phyloP scores from a whole-genome alignment of 2,113 vertebrate genomes.

The Emydura subglobosa region DNA sequence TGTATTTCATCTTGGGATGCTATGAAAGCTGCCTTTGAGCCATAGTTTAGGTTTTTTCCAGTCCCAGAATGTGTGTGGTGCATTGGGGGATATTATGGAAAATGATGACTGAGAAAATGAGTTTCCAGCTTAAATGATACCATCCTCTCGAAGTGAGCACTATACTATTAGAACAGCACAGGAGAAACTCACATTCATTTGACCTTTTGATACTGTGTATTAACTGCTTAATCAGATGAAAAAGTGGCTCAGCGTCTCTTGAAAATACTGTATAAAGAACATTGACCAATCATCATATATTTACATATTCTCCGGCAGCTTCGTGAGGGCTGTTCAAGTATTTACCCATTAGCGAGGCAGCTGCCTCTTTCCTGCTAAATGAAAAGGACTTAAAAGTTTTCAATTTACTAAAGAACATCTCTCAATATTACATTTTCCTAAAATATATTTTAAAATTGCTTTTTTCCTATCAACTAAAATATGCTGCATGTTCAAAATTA shows the following conservation, averaged over 20 bases:
- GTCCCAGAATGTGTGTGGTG: background rate
- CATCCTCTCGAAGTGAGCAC: background rate
- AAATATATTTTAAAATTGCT: background rate
- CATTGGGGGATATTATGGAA: conserved; percentile 43
- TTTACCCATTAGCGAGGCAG: conserved; percentile 6
- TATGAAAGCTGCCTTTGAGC: conserved; percentile 43
- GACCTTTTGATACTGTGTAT: conserved; percentile 65
- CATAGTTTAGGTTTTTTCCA: background rate
- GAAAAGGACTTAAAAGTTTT: conserved; percentile 8
- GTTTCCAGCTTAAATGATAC: conserved; percentile 56
- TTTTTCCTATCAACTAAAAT: background rate
- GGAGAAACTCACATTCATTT: conserved; percentile 51
- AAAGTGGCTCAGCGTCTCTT: conserved; percentile 48
- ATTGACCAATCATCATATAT: conserved; percentile 63
- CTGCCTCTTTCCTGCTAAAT: background rate
- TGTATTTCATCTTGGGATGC: background rate
- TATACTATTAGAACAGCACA: conserved; percentile 29
- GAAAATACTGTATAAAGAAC: conserved; percentile 50
- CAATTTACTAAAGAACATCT: background rate
- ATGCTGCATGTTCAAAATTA: background rate
- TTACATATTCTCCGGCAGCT: conserved; percentile 53
- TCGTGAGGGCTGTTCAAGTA: background rate
- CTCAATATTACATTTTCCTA: background rate
- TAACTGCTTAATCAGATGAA: conserved; percentile 66
- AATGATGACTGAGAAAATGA: conserved; percentile 45